phyloP scores from a whole-genome alignment of 2,888 invertebrate genomes.

The Cerastis rubricosa region DNA sequence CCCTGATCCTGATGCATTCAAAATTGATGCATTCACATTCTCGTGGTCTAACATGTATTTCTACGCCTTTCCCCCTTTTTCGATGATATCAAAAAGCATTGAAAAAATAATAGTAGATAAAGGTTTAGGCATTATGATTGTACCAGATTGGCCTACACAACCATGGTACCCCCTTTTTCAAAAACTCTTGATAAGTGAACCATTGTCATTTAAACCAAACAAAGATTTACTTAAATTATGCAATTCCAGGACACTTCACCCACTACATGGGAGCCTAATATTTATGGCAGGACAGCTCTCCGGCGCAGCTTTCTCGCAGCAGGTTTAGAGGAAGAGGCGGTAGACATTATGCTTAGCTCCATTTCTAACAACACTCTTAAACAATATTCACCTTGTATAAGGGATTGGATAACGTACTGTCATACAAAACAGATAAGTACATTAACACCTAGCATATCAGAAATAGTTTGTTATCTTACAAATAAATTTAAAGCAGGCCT shows the following conservation, averaged over 20 bases:
- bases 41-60: constrained; percentile 12
- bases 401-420: constrained; percentile 16
- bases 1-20: constrained; percentile 14
- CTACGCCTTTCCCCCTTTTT: constrained; percentile 6
- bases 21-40: constrained; percentile 11
- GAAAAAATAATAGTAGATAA: constrained; percentile 18
- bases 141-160: constrained; percentile 28
- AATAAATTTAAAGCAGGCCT: constrained; percentile 4
- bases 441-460: constrained; percentile 9
- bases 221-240: no score
- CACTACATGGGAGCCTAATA: constrained; percentile 1
- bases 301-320: constrained; percentile 15
- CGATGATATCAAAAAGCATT: constrained; percentile 4
- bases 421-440: constrained; percentile 2
- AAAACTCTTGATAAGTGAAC: constrained; percentile 5
- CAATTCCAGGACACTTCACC: no score
- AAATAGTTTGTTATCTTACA: not conserved
- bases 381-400: constrained; percentile 11
- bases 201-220: constrained; percentile 6
- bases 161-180: constrained; percentile 21
- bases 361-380: constrained; percentile 3
- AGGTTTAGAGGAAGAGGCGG: not conserved
- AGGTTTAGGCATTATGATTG: constrained; percentile 18
- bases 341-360: constrained; percentile 11
- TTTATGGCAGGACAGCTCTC: constrained; percentile 15